phyloP scores from a whole-genome alignment of 1,140 invertebrate species.

The Drosophila suzukii region DNA sequence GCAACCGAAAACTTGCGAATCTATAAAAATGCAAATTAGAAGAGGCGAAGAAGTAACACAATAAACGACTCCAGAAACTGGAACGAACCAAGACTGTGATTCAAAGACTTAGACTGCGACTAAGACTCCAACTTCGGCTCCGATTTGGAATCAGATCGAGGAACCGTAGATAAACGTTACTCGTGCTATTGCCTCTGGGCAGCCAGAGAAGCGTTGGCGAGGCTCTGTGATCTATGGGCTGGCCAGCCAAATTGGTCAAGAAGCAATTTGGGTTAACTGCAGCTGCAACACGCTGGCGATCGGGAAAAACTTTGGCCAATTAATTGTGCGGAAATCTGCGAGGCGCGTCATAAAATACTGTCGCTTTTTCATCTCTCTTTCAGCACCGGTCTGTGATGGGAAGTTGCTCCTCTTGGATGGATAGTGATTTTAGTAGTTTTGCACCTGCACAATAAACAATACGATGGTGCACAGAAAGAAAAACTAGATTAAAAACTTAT shows the following conservation, averaged over 20 bases:
- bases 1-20: slow-evolving; percentile 18
- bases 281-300: slow-evolving; percentile 52
- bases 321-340: slow-evolving; percentile 67
- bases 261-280: slow-evolving; percentile 78
- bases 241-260: slow-evolving; percentile 52
- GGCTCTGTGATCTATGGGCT: slow-evolving; percentile 39
- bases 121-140: slow-evolving; percentile 5
- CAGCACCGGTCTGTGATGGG: slow-evolving; percentile 13
- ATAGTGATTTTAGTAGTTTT: background rate
- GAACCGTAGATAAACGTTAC: slow-evolving; percentile 47
- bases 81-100: slow-evolving; percentile 35
- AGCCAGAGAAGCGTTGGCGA: slow-evolving; percentile 3
- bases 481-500: background rate
- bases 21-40: slow-evolving; percentile 64
- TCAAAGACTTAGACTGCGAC: slow-evolving; percentile 11
- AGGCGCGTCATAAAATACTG: slow-evolving; percentile 68
- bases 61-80: slow-evolving; percentile 49
- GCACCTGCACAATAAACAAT: slow-evolving; percentile 30
- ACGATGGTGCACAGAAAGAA: slow-evolving; percentile 6
- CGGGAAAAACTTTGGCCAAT: slow-evolving; percentile 40
- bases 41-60: slow-evolving; percentile 24
- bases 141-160: slow-evolving; percentile 12
- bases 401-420: slow-evolving; percentile 15
- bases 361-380: slow-evolving; percentile 63
- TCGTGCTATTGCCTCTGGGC: slow-evolving; percentile 64